Percentiles rank a stretch among this genome's conserved stretches.
Conservation (phyloP, 2,113 vertebrate genomes). For the Tachysurus fulvidraco region DNA sequence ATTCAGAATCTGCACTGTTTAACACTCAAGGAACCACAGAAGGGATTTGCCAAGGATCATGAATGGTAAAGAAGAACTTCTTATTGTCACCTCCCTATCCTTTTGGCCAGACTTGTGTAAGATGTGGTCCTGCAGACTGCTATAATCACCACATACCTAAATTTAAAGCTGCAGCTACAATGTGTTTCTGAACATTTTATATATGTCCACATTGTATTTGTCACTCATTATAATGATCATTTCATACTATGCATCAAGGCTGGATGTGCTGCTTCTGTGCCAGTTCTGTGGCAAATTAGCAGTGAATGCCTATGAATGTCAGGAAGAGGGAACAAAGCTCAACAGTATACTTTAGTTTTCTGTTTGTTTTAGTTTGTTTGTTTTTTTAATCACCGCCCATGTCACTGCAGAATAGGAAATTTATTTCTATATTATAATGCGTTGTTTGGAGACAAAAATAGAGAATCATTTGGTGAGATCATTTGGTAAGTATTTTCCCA, state of each 20-base stretch:
- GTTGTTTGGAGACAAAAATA: constrained; percentile 28
- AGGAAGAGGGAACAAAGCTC: constrained; percentile 49
- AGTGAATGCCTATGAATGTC: constrained; percentile 70
- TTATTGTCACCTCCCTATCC: not conserved
- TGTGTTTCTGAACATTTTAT: constrained; percentile 20
- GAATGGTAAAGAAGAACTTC: not conserved
- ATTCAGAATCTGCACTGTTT: constrained; percentile 6
- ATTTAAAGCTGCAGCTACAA: constrained; percentile 28
- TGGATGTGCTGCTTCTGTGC: constrained; percentile 45
- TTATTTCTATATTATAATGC: constrained; percentile 22
- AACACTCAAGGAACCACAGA: constrained; percentile 32
- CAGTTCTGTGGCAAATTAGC: constrained; percentile 48
- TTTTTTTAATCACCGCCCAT: constrained; percentile 13
- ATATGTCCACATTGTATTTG: constrained; percentile 36
- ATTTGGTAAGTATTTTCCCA: constrained; percentile 16
- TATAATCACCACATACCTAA: constrained; percentile 6
- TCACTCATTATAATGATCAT: constrained; percentile 37
- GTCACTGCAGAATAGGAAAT: constrained; percentile 18
- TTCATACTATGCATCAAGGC: constrained; percentile 71
- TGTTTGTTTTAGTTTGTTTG: constrained; percentile 15
- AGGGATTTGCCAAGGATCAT: constrained; percentile 15
- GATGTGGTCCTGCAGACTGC: constrained; percentile 18
- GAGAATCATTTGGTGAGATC: not conserved
- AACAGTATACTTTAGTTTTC: constrained; percentile 27
- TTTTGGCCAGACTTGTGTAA: constrained; percentile 10